A percentile compares a stretch with the other conserved stretches of the same genome.
Evolutionary conservation across 2,113 vertebrate genomes (phyloP).

Genomic region (Corydoras sp.): DNA sequence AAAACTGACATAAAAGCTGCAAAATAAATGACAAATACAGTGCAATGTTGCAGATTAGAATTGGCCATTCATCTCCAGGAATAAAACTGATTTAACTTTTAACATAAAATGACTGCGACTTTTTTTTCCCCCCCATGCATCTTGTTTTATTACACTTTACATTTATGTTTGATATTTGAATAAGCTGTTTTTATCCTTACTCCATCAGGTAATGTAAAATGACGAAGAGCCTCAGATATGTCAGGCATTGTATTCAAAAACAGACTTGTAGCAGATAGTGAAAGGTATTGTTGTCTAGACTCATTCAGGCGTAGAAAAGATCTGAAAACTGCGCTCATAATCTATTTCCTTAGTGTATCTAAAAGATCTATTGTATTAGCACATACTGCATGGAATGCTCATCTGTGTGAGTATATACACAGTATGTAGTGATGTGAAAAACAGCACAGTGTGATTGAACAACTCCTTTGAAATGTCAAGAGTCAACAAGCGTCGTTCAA

Average conservation of each 20-base stretch:
- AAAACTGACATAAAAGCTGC: too few species aligned
- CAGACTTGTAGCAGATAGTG: not conserved
- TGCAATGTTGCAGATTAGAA: too few species aligned
- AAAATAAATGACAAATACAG: too few species aligned
- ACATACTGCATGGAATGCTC: slow-evolving; percentile 1
- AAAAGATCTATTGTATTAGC: slow-evolving; percentile 2
- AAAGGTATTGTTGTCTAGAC: slow-evolving; percentile 2
- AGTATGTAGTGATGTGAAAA: slow-evolving; percentile 32
- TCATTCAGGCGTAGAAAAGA: slow-evolving; percentile 3
- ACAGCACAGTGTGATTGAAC: slow-evolving; percentile 42
- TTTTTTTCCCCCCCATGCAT: too few species aligned
- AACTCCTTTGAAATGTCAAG: slow-evolving; percentile 48
- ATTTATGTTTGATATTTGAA: too few species aligned
- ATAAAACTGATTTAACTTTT: too few species aligned
- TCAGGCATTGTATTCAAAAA: not conserved
- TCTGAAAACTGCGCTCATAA: slow-evolving; percentile 7
- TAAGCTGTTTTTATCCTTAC: not conserved
- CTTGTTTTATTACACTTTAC: too few species aligned
- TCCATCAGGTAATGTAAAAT: not conserved
- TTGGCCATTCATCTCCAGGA: too few species aligned
- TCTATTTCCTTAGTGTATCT: slow-evolving; percentile 17
- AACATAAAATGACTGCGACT: too few species aligned
- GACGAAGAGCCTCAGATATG: not conserved
- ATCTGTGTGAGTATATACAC: slow-evolving; percentile 9
- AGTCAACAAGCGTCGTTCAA: slow-evolving; percentile 46